Evolutionary conservation across 2,888 invertebrate species (phyloP).

Genomic region (Ochropleura plecta): DNA sequence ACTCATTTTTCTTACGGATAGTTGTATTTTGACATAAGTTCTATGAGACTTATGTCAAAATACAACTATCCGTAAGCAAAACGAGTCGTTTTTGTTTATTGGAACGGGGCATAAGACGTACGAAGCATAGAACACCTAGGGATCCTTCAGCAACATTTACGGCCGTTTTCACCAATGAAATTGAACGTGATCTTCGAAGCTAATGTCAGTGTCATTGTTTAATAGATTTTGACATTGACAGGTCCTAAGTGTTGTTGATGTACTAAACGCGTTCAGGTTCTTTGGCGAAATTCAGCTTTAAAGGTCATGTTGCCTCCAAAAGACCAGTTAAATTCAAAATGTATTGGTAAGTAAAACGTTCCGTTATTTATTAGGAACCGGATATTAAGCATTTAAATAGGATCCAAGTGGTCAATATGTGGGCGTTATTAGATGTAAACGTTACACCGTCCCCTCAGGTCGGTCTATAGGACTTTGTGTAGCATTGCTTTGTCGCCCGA

Average conservation of each 20-base stretch:
- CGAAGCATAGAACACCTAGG: background rate
- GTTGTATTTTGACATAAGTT: too few relatives aligned
- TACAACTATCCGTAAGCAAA: too few relatives aligned
- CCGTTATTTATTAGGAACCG: conserved; percentile 9
- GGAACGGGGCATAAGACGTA: too few relatives aligned
- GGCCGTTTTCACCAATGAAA: background rate
- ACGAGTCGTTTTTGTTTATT: too few relatives aligned
- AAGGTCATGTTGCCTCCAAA: background rate
- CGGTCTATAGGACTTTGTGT: conserved; percentile 69
- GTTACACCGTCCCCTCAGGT: conserved; percentile 71
- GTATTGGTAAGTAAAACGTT: conserved; percentile 21
- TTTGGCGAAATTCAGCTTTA: background rate
- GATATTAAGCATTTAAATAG: conserved; percentile 37
- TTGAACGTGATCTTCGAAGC: background rate
- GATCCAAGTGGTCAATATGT: conserved; percentile 58
- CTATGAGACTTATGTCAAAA: too few relatives aligned
- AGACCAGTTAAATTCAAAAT: conserved; percentile 22
- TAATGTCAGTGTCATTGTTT: background rate
- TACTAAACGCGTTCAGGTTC: background rate
- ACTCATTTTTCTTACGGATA: too few relatives aligned
- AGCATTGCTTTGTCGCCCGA: conserved; percentile 64
- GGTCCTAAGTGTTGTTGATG: background rate
- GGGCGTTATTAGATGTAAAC: conserved; percentile 66
- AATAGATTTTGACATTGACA: background rate
- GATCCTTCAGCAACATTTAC: background rate